phyloP scores from a whole-genome alignment of 2,888 invertebrate species.

The Yponomeuta plumbellus region DNA sequence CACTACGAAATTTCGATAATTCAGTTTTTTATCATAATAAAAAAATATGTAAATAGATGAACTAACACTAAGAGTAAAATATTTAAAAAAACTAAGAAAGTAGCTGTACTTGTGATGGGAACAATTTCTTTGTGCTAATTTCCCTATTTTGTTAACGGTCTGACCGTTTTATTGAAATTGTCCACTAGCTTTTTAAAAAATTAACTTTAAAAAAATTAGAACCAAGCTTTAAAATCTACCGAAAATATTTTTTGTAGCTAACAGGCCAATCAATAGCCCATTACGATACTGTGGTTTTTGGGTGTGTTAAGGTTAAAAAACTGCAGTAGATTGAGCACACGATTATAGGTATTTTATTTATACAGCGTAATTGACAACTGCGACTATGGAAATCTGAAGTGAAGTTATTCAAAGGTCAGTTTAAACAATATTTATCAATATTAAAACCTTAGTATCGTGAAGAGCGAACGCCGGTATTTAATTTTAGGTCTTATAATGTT shows the following conservation, averaged over 20 bases:
- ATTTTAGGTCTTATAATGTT: too few relatives aligned
- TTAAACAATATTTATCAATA: too few relatives aligned
- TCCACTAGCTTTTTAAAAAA: slow-evolving; percentile 6
- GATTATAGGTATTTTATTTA: too few relatives aligned
- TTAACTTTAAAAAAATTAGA: not conserved
- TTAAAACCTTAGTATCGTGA: too few relatives aligned
- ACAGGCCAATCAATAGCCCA: not conserved
- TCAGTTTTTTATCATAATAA: slow-evolving; percentile 66
- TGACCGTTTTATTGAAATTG: slow-evolving; percentile 11
- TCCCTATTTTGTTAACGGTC: not conserved
- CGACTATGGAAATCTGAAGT: too few relatives aligned
- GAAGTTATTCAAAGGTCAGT: too few relatives aligned
- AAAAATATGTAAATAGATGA: slow-evolving; percentile 54
- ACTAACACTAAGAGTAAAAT: not conserved
- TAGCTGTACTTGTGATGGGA: slow-evolving; percentile 64
- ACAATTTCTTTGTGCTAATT: slow-evolving; percentile 54
- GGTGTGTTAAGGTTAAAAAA: too few relatives aligned
- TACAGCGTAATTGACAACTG: too few relatives aligned
- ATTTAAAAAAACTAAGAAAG: slow-evolving; percentile 43
- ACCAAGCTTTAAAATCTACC: slow-evolving; percentile 2
- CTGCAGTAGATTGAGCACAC: too few relatives aligned
- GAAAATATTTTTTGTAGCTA: not conserved
- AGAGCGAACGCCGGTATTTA: too few relatives aligned
- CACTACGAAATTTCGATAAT: slow-evolving; percentile 75
- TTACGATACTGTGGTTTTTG: not conserved